Evolutionary conservation across 2,888 invertebrate genomes (phyloP), one percentile per base, ranked within the genome.

Genomic region (Hetaerina titia): DNA sequence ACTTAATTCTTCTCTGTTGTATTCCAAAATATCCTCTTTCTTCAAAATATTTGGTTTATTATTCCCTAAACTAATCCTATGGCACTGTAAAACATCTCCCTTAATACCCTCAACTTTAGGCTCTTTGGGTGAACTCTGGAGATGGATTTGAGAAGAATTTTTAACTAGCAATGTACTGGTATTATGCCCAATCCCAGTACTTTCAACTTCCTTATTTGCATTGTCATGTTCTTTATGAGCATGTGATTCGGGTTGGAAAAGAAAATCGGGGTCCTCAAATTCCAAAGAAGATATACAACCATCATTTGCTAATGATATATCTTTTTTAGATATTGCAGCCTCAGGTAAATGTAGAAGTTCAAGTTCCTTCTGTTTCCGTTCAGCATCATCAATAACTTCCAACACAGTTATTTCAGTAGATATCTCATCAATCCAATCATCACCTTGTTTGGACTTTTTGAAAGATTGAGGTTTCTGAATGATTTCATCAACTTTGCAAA

Each of bases 341-440:
- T 90, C 6, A 60, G 6, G 31, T 81, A 31, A 81, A 31, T 81
- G 9, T 31, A 11, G 15, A 15, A 31, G 81, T 11, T 81, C 25
- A 15, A 31, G 81, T 11, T 81, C 25, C 11, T 81, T 31, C 31
- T 81, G 69, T n/a, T 22, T 81, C 81, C 11, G 60, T 60, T 81
- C 31, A 11, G 31, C 25, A 13, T 81, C 81, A 81, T 81, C 31
- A 6, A 81, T 81, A 15, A 31, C 81, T 31, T 81, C 81, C n/a
- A 56, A 4, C 15, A 45, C 57, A 56, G 17, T 69, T 92, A 45
- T 92, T n/a, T 69, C 92, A 5, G 92, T 56, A n/a, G 56, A 22
- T 22, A 74, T 57, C 56, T 74, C 56, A 74, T 92, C 74, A 56
- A 92, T 92, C 92, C 74, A 74, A 25, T 56, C 56, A 22, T 22